Evolutionary conservation across 2,888 invertebrate genomes (phyloP), one percentile per base, ranked within the genome.

Genomic region (Scelioninae gen. 1): DNA sequence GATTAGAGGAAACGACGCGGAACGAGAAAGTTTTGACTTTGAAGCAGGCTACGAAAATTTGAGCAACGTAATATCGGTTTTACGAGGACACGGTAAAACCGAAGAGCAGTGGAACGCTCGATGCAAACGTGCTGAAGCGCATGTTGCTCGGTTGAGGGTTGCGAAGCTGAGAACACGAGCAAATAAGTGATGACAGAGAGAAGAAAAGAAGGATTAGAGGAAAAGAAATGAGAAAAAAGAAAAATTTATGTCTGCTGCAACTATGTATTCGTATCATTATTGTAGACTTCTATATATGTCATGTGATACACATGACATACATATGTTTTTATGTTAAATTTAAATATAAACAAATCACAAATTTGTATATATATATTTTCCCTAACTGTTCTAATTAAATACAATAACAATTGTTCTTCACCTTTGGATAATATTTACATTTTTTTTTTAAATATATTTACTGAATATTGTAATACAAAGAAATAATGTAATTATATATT

Each of bases 71-170:
- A 88, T 90, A 90, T 90, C 86, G 88, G 88, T 89, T 90, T 90
- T 90, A 90, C 87, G 88, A 87, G 83, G 76, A 85, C 78, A 62
- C 87, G 87, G 88, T 90, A 88, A 90, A 90, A 89, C 87, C 86
- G 87, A 86, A 88, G 89, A 88, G 87, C 85, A 85, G 86, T 88
- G 87, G 87, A 89, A 86, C 86, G 82, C 87, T 87, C 87, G 88
- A 84, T 82, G 82, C 76, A 87, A 86, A 89, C 89, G 90, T 90
- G 90, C 85, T 65, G 85, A 79, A 78, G 63, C 63, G 78, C 84
- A 82, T 83, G 82, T 85, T 82, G 81, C 69, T 16, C 55, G 82
- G 74, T 63, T 55, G 77, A 82, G 69, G 69, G 78, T 56, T 58
- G 56, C 62, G 49, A 69, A 45, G 75, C 38, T 53, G 69, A 60